phyloP scores from a whole-genome alignment of 1,140 invertebrate species.

The Physella acuta region DNA sequence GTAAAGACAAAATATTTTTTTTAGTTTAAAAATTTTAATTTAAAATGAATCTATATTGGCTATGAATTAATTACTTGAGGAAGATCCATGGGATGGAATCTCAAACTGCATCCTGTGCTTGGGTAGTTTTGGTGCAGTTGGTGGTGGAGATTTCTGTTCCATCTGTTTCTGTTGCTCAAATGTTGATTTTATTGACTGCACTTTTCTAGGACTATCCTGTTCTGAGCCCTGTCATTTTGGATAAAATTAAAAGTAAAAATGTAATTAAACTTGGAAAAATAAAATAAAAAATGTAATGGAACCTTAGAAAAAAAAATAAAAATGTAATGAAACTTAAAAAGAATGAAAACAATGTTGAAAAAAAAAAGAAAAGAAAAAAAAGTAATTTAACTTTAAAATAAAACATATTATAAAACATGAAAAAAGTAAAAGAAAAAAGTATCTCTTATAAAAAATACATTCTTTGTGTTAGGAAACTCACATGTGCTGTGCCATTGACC shows the following conservation, averaged over 20 bases:
- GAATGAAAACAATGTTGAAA: not conserved
- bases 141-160: constrained; percentile 14
- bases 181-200: constrained; percentile 27
- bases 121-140: constrained; percentile 16
- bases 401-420: too few species aligned
- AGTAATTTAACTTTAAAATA: too few species aligned
- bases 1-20: not conserved
- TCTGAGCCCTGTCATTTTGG: not conserved
- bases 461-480: too few species aligned
- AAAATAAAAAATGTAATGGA: not conserved
- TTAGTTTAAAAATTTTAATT: not conserved
- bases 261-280: not conserved
- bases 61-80: not conserved
- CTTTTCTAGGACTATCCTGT: not conserved
- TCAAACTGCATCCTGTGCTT: constrained; percentile 3
- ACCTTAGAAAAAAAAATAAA: not conserved
- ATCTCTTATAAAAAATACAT: too few species aligned
- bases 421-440: too few species aligned
- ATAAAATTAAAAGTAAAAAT: too few species aligned
- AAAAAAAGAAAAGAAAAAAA: not conserved
- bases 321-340: not conserved
- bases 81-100: not conserved
- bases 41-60: not conserved
- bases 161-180: constrained; percentile 17
- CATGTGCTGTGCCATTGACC: not conserved